A percentile compares a stretch with the other conserved stretches of the same genome.
Conservation (phyloP, 2,888 invertebrate genomes). For the Agrochola lychnidis region DNA sequence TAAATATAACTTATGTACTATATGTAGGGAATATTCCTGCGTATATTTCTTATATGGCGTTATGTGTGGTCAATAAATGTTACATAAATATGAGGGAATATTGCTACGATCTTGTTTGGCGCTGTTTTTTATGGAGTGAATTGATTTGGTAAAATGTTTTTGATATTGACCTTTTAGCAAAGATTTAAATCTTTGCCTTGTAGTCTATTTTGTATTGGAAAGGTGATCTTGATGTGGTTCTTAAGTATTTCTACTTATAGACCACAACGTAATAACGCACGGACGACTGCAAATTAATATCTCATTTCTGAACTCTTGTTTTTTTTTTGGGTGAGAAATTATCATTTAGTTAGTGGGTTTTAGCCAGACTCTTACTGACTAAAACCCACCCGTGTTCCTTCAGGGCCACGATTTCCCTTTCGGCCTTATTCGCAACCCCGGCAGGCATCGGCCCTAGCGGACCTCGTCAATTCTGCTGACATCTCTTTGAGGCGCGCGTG, state of each 20-base stretch:
- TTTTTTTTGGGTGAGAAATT: too few species aligned
- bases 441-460: too few species aligned
- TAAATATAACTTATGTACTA: constrained; percentile 45
- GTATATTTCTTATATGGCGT: constrained; percentile 13
- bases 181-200: too few species aligned
- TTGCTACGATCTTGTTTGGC: constrained; percentile 1
- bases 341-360: too few species aligned
- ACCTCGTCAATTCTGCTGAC: too few species aligned
- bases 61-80: constrained; percentile 41
- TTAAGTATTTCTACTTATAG: background rate
- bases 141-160: constrained; percentile 13
- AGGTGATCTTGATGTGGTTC: background rate
- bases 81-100: constrained; percentile 37
- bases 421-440: too few species aligned
- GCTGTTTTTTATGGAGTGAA: constrained; percentile 17
- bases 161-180: too few species aligned
- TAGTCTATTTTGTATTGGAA: background rate
- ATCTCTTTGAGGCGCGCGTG: too few species aligned
- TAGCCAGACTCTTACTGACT: too few species aligned
- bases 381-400: too few species aligned
- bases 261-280: background rate
- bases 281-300: background rate
- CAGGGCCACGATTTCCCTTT: too few species aligned
- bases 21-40: background rate
- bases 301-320: background rate